Conservation (phyloP, 1,140 invertebrate species). For the Ditylenchus dipsaci region DNA sequence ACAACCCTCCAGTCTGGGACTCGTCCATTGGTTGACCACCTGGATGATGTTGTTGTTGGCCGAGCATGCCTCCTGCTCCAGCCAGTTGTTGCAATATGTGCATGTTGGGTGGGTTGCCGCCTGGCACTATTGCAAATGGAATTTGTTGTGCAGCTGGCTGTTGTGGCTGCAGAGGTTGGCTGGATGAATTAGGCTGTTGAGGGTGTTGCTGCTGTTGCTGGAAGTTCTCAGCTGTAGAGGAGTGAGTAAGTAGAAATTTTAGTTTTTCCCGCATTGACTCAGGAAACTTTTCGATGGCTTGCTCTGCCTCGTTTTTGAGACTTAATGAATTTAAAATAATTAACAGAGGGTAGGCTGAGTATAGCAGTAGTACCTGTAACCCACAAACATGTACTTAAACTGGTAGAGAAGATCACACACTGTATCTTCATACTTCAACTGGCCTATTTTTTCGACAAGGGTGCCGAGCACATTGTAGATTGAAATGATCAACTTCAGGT, state of each 20-base stretch:
- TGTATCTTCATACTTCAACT: conserved; percentile 36
- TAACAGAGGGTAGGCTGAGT: too few relatives aligned
- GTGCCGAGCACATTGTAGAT: conserved; percentile 37
- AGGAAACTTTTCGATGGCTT: conserved; percentile 21
- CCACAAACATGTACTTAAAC: conserved; percentile 45
- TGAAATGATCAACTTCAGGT: conserved; percentile 28
- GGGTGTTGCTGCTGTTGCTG: conserved; percentile 8
- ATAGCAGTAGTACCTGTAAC: too few relatives aligned
- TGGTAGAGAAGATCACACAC: conserved; percentile 42
- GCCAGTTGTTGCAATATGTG: conserved; percentile 1
- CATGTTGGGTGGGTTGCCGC: background rate
- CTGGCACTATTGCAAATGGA: too few relatives aligned
- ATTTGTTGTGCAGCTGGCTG: background rate
- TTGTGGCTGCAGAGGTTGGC: conserved; percentile 24
- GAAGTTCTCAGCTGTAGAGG: conserved; percentile 12
- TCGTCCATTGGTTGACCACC: too few relatives aligned
- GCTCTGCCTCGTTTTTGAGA: conserved; percentile 20
- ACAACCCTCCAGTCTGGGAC: too few relatives aligned
- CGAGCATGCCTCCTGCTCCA: background rate
- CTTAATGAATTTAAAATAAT: too few relatives aligned
- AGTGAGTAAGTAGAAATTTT: conserved; percentile 27
- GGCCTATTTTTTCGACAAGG: conserved; percentile 31
- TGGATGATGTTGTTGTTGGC: background rate
- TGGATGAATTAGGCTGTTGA: conserved; percentile 15
- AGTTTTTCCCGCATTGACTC: conserved; percentile 32